Conservation (phyloP, 2,113 vertebrate species). For the Sinosuthora webbiana region DNA sequence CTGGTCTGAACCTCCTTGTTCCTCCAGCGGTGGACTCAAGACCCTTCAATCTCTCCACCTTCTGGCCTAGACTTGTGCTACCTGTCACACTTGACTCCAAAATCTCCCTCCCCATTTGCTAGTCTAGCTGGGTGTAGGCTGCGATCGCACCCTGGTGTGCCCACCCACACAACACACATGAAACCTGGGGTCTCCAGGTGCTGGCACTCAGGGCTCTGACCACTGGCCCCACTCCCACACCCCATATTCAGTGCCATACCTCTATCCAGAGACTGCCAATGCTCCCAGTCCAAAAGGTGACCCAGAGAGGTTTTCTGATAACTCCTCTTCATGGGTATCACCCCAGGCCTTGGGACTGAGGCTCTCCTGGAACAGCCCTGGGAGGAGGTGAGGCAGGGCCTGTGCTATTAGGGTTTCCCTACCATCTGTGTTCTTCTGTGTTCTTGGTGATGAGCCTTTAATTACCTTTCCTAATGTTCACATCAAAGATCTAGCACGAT, state of each 20-base stretch:
- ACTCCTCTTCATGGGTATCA: not conserved
- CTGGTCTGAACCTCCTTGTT: not conserved
- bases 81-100: not conserved
- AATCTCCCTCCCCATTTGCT: not conserved
- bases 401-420: not conserved
- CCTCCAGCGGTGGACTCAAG: not conserved
- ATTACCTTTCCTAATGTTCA: not conserved
- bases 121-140: not conserved
- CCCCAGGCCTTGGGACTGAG: not conserved
- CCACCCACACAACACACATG: not conserved
- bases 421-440: not conserved
- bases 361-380: not conserved
- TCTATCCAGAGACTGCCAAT: not conserved
- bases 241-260: not conserved
- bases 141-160: not conserved
- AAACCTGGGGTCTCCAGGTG: not conserved
- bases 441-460: not conserved
- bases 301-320: not conserved
- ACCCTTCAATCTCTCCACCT: not conserved
- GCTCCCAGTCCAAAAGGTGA: not conserved
- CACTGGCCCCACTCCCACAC: accelerated
- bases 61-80: no score
- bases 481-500: not conserved
- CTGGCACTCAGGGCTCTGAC: not conserved
- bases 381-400: accelerated